Evolutionary conservation across 2,113 vertebrate species (phyloP), one percentile per base, ranked within the genome.

Genomic region (Tringa solitaria): DNA sequence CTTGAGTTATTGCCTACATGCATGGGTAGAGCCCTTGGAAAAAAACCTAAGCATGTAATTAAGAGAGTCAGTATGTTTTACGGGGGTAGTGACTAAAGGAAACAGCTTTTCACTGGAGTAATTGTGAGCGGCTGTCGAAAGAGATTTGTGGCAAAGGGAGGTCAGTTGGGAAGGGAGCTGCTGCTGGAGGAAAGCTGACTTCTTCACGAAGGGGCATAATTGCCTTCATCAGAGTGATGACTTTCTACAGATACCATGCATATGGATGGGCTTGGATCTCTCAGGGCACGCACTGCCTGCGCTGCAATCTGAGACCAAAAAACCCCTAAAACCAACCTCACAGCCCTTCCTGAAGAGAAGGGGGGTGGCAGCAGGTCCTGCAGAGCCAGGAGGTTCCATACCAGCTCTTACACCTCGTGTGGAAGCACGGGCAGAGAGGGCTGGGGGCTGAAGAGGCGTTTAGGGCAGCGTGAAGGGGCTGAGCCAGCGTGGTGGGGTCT

Each of bases 1-100:
- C 56, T 28, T n/a, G 82, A 80, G 45, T 91, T 63, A 88, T 91
- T 96, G 96, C 94, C 94, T 94, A 85, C 94, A 90, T 53, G 89
- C 95, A 65, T 90, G 90, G 76, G n/a, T 84, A 87, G 90, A 96
- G 91, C 92, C 80, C 85, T 60, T 19, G 84, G 90, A 85, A 67
- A 63, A 84, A 82, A 84, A 72, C 12, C 64, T 67, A 30, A 87
- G 90, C 67, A 8, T 54, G 63, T 89, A 96, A 96, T 96, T 96
- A 96, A 81, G 79, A 82, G 67, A 91, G 73, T 68, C 64, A 79
- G 63, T 61, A 5, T 93, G 60, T 83, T 95, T 82, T 93, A 88
- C 5, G 8, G 93, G 64, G 33, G 75, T n/a, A 68, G 77, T 5
- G 84, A 87, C n/a, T 91, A 57, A 81, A 81, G 77, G 74, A 90